These are phyloP conservation scores for Steinernema scapterisci DNA, from an alignment of 2,888 invertebrate genomes.

Conservation along the genomic window DNA sequence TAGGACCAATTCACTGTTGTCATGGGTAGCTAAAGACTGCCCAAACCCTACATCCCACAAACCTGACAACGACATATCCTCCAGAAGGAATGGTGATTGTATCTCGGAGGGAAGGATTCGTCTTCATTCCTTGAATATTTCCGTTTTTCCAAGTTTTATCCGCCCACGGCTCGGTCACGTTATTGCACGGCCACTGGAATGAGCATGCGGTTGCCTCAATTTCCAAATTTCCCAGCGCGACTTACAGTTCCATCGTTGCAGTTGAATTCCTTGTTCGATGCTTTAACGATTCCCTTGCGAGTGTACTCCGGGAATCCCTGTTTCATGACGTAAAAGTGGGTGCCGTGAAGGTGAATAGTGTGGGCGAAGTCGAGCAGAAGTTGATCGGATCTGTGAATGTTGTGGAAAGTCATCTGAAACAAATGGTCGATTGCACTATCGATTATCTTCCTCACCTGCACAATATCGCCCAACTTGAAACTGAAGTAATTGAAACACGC, in stretches of 20 bases:
- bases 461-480: conserved; percentile 51
- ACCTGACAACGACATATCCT: conserved; percentile 66
- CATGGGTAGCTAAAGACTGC: too few species aligned
- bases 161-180: conserved; percentile 40
- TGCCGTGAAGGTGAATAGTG: conserved; percentile 56
- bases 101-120: conserved; percentile 63
- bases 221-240: background rate
- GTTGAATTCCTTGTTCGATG: conserved; percentile 55
- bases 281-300: conserved; percentile 44
- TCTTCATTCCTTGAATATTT: conserved; percentile 50
- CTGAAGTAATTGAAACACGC: conserved; percentile 54
- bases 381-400: conserved; percentile 49
- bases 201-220: too few species aligned
- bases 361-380: conserved; percentile 49
- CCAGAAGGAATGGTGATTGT: conserved; percentile 67
- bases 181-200: conserved; percentile 43
- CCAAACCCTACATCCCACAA: too few species aligned
- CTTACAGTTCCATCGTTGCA: conserved; percentile 44
- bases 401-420: conserved; percentile 50
- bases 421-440: too few species aligned
- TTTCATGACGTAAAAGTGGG: conserved; percentile 58
- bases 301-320: conserved; percentile 54
- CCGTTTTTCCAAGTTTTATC: conserved; percentile 48
- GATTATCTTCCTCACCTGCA: too few species aligned
- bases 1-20: too few species aligned